A percentile compares a stretch with the other conserved stretches of the same genome.
Conservation (phyloP, 2,797 vertebrate genomes). For the Spondyliosoma cantharus region DNA sequence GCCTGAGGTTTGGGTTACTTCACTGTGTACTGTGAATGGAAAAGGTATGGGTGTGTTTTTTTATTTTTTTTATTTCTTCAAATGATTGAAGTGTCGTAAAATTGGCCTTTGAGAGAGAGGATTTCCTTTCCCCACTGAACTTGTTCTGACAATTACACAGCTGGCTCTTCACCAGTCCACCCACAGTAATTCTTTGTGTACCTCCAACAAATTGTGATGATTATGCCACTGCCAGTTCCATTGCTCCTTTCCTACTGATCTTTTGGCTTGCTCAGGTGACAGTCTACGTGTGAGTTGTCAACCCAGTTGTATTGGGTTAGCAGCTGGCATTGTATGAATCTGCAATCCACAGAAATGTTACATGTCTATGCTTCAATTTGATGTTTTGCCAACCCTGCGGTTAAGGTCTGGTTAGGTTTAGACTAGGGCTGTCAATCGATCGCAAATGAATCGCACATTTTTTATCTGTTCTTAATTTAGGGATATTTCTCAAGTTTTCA, state of each 20-base stretch:
- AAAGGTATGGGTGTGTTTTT: neutral
- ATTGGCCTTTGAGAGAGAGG: neutral
- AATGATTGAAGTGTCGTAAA: constrained; percentile 36
- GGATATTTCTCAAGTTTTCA: too few species aligned
- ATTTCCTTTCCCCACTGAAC: neutral
- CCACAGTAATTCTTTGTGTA: constrained; percentile 10
- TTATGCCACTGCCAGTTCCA: constrained; percentile 4
- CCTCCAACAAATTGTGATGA: constrained; percentile 14
- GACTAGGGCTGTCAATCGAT: too few species aligned
- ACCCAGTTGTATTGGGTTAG: too few species aligned
- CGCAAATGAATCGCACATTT: too few species aligned
- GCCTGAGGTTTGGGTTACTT: constrained; percentile 24
- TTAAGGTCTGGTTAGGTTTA: too few species aligned
- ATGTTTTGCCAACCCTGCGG: too few species aligned
- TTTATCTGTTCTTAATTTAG: too few species aligned
- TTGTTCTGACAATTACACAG: constrained; percentile 30
- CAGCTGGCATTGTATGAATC: too few species aligned
- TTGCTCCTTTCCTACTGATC: constrained; percentile 5
- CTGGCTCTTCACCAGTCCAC: constrained; percentile 35
- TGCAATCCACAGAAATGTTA: too few species aligned
- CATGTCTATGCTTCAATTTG: too few species aligned
- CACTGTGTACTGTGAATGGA: constrained; percentile 13
- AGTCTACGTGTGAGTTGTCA: neutral
- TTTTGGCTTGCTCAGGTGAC: neutral
- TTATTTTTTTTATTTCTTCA: constrained; percentile 5